Evolutionary conservation across 53 echinoderm and acorn worm genomes (phyloP).

Genomic region (Arbacia lixula): DNA sequence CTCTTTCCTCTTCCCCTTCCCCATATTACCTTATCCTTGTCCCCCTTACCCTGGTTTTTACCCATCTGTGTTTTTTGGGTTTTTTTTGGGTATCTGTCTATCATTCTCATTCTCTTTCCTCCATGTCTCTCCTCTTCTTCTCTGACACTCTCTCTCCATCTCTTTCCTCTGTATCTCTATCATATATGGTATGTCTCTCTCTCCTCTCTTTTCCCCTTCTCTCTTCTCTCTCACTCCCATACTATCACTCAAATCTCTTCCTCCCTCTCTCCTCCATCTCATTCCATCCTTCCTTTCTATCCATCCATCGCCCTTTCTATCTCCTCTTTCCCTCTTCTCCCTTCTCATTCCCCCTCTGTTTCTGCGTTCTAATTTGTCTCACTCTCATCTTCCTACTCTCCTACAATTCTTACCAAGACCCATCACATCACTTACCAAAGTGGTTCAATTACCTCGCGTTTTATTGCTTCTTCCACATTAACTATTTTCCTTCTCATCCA

Average conservation of each 20-base stretch:
- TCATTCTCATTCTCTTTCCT: neutral
- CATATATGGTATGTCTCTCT: slow-evolving; percentile 2
- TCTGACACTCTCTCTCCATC: neutral
- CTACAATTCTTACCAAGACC: no score
- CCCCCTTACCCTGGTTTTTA: neutral
- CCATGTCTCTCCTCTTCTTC: neutral
- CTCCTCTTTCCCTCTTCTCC: neutral
- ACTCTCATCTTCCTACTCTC: no score
- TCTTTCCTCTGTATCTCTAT: neutral
- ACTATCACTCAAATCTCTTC: neutral
- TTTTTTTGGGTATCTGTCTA: neutral
- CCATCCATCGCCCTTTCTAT: neutral
- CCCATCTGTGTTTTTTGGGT: neutral
- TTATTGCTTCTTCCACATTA: no score
- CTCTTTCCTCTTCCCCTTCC: neutral
- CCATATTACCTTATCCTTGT: neutral
- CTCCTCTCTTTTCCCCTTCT: neutral
- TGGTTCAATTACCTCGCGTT: no score
- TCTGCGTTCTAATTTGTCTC: neutral
- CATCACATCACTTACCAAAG: no score
- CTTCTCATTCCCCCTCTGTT: neutral
- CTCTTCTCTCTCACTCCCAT: neutral
- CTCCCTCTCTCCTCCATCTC: neutral
- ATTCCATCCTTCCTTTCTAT: neutral
- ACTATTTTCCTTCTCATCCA: no score